A percentile compares a stretch with the other conserved stretches of the same genome.
Evolutionary conservation across 2,888 invertebrate genomes (phyloP).

Genomic region (Steinernema hermaphroditum): DNA sequence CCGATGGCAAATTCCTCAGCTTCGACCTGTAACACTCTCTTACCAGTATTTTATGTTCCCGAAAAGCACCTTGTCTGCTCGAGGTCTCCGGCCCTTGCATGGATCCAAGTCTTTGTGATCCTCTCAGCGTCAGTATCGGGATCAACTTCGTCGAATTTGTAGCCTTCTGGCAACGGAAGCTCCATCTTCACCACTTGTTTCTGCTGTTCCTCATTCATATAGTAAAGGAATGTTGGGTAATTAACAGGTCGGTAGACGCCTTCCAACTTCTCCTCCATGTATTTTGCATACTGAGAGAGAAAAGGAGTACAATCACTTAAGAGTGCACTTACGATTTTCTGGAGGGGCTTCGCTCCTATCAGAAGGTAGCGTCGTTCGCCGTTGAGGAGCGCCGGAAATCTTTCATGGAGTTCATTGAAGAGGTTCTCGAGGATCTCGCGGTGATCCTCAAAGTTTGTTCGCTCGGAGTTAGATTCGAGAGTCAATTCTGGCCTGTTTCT

Average conservation of each 20-base stretch:
- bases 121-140: background rate
- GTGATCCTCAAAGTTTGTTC: background rate
- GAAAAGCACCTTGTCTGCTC: background rate
- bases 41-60: background rate
- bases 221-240: conserved; percentile 10
- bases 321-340: background rate
- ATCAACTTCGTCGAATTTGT: conserved; percentile 9
- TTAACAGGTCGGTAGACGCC: background rate
- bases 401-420: background rate
- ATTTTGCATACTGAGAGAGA: background rate
- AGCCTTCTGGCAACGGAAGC: conserved; percentile 7
- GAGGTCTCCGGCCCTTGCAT: background rate
- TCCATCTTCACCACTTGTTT: background rate
- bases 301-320: background rate
- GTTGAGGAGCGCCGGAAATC: background rate
- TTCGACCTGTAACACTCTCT: background rate
- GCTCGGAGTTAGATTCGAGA: background rate
- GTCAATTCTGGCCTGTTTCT: background rate
- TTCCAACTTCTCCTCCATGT: background rate
- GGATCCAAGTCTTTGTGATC: conserved; percentile 10
- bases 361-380: background rate
- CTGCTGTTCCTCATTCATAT: background rate
- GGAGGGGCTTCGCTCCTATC: conserved; percentile 6
- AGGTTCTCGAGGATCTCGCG: background rate
- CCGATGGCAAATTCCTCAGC: background rate